Evolutionary conservation across 37 sponge, comb jelly and placozoan species (phyloP).

Genomic region (Agelas oroides): DNA sequence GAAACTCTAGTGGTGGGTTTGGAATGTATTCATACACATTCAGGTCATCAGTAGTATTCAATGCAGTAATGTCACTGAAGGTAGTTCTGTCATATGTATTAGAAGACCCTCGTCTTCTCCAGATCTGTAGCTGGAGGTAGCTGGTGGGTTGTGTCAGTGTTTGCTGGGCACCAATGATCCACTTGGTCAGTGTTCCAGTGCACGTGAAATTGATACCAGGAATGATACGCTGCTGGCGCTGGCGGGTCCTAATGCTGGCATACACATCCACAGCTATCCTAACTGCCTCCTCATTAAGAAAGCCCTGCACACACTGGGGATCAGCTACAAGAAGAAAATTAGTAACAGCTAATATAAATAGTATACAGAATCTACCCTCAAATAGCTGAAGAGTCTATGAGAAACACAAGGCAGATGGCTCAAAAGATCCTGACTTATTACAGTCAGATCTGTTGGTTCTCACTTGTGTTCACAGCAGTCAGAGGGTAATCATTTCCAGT

Average conservation of each 20-base stretch:
- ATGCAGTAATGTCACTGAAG: neutral
- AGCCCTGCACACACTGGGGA: no score
- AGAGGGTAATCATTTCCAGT: neutral
- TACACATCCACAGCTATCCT: no score
- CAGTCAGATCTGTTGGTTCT: no score
- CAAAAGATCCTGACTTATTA: no score
- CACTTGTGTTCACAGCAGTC: neutral
- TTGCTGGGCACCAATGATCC: neutral
- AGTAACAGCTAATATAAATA: no score
- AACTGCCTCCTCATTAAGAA: no score
- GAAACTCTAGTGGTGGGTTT: neutral
- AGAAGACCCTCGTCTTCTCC: neutral
- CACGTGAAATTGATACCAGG: slow-evolving; percentile 1
- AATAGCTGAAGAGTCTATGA: no score
- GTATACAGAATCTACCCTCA: no score
- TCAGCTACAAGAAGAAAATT: no score
- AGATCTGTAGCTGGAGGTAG: neutral
- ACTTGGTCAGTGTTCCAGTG: neutral
- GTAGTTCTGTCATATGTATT: neutral
- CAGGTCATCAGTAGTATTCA: neutral
- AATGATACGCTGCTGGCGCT: neutral
- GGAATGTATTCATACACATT: neutral
- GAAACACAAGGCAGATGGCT: no score
- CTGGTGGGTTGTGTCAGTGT: no score
- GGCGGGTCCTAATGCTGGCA: no score